Evolutionary conservation across 2,888 invertebrate genomes (phyloP).

Genomic region (Drosophila anomelani): DNA sequence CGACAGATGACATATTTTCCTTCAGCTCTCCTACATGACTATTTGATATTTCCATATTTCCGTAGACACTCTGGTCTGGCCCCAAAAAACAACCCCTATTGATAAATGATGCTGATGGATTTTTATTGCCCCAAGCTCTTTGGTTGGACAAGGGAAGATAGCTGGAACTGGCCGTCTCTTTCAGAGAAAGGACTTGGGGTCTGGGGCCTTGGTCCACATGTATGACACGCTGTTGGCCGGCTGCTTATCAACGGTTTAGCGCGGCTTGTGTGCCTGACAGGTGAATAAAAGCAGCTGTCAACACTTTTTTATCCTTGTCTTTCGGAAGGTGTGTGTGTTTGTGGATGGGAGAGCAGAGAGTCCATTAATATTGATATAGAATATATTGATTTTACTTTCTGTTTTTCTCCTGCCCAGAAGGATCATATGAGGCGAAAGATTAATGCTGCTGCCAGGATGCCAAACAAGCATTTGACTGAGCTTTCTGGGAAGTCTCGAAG

Average conservation of each 20-base stretch:
- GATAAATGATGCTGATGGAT: slow-evolving; percentile 79
- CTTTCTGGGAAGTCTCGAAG: slow-evolving; percentile 10
- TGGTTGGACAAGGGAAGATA: slow-evolving; percentile 26
- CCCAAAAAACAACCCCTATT: slow-evolving; percentile 48
- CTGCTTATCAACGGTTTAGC: slow-evolving; percentile 77
- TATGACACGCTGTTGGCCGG: slow-evolving; percentile 46
- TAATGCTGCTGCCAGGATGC: slow-evolving; percentile 23
- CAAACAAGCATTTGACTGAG: slow-evolving; percentile 27
- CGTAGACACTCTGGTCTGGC: slow-evolving; percentile 25
- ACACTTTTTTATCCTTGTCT: slow-evolving; percentile 59
- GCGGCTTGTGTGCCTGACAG: slow-evolving; percentile 79
- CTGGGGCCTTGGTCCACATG: slow-evolving; percentile 25
- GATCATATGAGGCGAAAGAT: slow-evolving; percentile 31
- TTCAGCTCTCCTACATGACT: slow-evolving; percentile 51
- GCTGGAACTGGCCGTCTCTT: slow-evolving; percentile 13
- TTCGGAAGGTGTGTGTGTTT: slow-evolving; percentile 5
- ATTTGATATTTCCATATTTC: slow-evolving; percentile 64
- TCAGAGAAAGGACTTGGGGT: background rate
- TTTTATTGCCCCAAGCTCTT: slow-evolving; percentile 62
- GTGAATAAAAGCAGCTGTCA: slow-evolving; percentile 81
- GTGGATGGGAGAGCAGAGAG: slow-evolving; percentile 40
- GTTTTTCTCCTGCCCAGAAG: slow-evolving; percentile 28
- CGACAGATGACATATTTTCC: slow-evolving; percentile 58
- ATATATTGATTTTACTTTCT: slow-evolving; percentile 64
- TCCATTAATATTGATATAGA: slow-evolving; percentile 69